These are phyloP conservation scores for Verasper variegatus DNA, from an alignment of 2,113 vertebrate species.

Conservation along the genomic window DNA sequence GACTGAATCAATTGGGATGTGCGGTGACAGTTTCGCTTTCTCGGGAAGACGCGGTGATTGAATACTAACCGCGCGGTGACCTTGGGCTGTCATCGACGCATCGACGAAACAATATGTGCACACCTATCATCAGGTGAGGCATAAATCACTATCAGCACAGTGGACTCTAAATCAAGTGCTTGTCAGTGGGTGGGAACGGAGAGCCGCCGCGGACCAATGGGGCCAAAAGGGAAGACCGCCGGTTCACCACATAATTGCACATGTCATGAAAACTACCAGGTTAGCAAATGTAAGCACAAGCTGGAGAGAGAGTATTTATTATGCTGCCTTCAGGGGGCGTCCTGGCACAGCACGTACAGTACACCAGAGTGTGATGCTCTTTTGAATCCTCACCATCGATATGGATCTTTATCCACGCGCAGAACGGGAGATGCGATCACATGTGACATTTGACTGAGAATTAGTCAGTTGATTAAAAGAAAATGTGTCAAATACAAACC, in stretches of 20 bases:
- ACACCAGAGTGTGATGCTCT: slow-evolving; percentile 19
- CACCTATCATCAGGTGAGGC: slow-evolving; percentile 75
- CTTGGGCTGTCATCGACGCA: slow-evolving; percentile 72
- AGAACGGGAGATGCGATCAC: slow-evolving; percentile 1
- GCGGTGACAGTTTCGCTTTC: slow-evolving; percentile 58
- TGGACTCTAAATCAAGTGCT: slow-evolving; percentile 74
- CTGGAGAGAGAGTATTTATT: slow-evolving; percentile 64
- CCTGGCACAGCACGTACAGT: not conserved
- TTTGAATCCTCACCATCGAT: slow-evolving; percentile 29
- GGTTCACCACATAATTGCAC: slow-evolving; percentile 68
- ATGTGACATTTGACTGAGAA: slow-evolving; percentile 23
- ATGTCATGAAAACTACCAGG: slow-evolving; percentile 73
- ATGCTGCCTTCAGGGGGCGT: slow-evolving; percentile 47
- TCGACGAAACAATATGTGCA: slow-evolving; percentile 79
- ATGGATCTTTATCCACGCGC: slow-evolving; percentile 37
- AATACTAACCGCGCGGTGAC: slow-evolving; percentile 67
- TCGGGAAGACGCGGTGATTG: slow-evolving; percentile 61
- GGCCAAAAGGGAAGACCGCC: slow-evolving; percentile 64
- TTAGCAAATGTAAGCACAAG: slow-evolving; percentile 75
- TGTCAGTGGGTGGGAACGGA: slow-evolving; percentile 70
- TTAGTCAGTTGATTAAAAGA: slow-evolving; percentile 39
- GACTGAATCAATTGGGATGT: slow-evolving; percentile 53
- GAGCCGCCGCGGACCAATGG: slow-evolving; percentile 38
- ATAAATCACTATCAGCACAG: slow-evolving; percentile 73
- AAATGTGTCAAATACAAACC: slow-evolving; percentile 55